Conservation (phyloP, 2,113 vertebrate species). For the Limnothrissa miodon region DNA sequence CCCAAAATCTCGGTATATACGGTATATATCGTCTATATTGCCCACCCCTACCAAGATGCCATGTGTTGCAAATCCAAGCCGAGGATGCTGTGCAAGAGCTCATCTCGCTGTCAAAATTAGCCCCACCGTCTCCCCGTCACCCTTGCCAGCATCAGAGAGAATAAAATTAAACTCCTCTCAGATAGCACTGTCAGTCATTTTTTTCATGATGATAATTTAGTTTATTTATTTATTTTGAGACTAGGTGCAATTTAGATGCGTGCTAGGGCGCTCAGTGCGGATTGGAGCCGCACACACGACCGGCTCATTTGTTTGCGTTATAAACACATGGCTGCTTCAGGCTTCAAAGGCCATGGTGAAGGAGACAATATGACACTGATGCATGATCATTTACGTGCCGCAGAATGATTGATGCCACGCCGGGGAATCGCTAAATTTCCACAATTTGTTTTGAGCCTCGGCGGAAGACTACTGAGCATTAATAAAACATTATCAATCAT, state of each 20-base stretch:
- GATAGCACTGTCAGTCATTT: background rate
- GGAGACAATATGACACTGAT: slow-evolving; percentile 61
- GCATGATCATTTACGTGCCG: slow-evolving; percentile 47
- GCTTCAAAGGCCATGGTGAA: slow-evolving; percentile 49
- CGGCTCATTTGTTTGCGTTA: slow-evolving; percentile 40
- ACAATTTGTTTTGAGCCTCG: slow-evolving; percentile 73
- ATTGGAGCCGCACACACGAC: slow-evolving; percentile 8
- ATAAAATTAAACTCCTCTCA: background rate
- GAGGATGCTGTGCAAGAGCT: background rate
- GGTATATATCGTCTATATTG: too few relatives aligned
- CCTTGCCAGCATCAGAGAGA: background rate
- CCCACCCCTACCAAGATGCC: too few relatives aligned
- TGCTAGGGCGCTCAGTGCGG: background rate
- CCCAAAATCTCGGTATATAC: too few relatives aligned
- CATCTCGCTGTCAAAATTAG: background rate
- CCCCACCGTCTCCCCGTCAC: background rate
- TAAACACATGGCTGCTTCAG: slow-evolving; percentile 49
- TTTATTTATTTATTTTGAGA: background rate
- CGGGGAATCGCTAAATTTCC: slow-evolving; percentile 69
- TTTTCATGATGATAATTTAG: background rate
- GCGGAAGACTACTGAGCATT: slow-evolving; percentile 72
- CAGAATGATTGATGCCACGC: slow-evolving; percentile 67
- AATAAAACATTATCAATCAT: slow-evolving; percentile 80
- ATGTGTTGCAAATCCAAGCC: background rate
- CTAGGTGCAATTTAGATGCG: background rate